Base-by-base conservation (phyloP, 2,113 vertebrate species). In the Larimichthys polyactis region DNA sequence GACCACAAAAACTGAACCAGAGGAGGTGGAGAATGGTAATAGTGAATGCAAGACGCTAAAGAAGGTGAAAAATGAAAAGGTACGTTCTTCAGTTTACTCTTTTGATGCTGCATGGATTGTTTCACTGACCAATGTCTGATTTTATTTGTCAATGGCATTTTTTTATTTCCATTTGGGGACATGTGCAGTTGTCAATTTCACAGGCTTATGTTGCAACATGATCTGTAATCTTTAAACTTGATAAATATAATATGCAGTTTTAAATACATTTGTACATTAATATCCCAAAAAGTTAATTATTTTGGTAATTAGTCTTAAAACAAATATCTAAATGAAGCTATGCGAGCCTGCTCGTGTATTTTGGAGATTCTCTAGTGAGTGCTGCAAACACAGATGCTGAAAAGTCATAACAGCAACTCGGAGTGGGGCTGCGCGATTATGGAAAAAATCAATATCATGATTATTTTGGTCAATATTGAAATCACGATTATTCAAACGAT, bases 1-100 rank as follows among this genome's bases (percentile, higher is more conserved):
- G 95, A 95, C 96, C 92, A 93, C 96, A 94, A 99, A 99, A 94
- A 94, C 96, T 2, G 98, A 99, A 92, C 94, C 96, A 74, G 98
- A 99, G 93, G 98, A 99, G 58, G 95, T 96, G 91, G 98, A 99
- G 77, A 95, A 94, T 84, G 94, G 92, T 20, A 95, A 92, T 65
- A 92, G 85, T 43, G 98, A 99, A 85, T 98, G 97, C 94, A 96
- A 98, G 90, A 95, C 94, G 57, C 88, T 97, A 92, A 99, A 99
- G 90, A 99, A 99, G 91, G 96, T 99, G 91, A 99, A 99, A 94
- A 96, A 95, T 12, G 98, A 99, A 94, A 99, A 99, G 98, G 98
- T 99, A 97, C 93, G 97, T 87, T 48, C 48, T 14, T 55, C 1
- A 11, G 43, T 64, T 40, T 19, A 0, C 20, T 63, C 36, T 67